Conservation (phyloP, 2,113 vertebrate species). For the Otolemur garnettii region DNA sequence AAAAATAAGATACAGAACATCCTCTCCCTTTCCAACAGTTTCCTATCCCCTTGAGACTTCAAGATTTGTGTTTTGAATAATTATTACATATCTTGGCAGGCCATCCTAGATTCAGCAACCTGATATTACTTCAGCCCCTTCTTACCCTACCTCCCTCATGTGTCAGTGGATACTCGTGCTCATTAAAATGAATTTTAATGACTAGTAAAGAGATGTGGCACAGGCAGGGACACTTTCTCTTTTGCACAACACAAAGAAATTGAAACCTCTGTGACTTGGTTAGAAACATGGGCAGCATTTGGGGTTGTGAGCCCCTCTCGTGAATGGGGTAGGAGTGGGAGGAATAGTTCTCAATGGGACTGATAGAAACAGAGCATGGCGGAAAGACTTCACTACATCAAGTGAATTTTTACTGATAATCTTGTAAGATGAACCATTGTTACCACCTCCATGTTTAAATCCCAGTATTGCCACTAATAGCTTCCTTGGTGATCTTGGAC, state of each 20-base stretch:
- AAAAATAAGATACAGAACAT: conserved; percentile 38
- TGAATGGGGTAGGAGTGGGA: neutral
- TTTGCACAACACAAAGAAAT: neutral
- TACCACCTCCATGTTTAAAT: neutral
- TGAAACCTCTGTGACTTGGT: neutral
- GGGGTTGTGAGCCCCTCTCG: neutral
- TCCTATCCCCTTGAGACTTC: neutral
- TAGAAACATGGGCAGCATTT: neutral
- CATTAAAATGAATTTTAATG: conserved; percentile 26
- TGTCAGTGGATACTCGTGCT: neutral
- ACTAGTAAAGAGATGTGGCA: neutral
- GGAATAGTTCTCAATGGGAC: neutral
- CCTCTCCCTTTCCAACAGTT: conserved; percentile 2
- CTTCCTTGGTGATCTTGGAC: neutral
- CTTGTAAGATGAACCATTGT: neutral
- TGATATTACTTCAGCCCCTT: neutral
- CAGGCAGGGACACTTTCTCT: neutral
- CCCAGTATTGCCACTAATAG: neutral
- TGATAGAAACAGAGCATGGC: neutral
- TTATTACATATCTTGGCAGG: neutral
- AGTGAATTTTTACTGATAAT: neutral
- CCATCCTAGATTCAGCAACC: neutral
- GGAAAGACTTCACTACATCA: neutral
- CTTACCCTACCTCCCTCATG: neutral
- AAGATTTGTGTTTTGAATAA: conserved; percentile 28